Percentiles rank a stretch among this genome's conserved stretches.
phyloP scores from a whole-genome alignment of 2,888 invertebrate species.

The Dryobotodes eremita region DNA sequence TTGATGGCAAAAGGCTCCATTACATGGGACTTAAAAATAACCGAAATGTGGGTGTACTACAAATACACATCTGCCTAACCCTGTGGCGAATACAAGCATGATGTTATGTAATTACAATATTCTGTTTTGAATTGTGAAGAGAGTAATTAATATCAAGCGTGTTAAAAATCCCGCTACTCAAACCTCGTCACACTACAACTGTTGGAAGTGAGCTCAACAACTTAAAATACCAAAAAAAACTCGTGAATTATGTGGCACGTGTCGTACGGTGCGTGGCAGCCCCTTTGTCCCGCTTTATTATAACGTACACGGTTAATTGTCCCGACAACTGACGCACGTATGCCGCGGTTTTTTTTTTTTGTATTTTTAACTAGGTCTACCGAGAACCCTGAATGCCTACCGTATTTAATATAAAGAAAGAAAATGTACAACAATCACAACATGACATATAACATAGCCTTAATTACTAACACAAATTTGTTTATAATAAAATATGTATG shows the following conservation, averaged over 20 bases:
- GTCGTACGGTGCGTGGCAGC: slow-evolving; percentile 73
- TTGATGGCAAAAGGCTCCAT: background rate
- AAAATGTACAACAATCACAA: background rate
- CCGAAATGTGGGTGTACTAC: background rate
- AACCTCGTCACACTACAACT: slow-evolving; percentile 25
- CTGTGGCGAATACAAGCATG: background rate
- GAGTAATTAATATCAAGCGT: background rate
- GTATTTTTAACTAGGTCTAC: slow-evolving; percentile 17
- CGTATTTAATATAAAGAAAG: background rate
- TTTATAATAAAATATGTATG: too few relatives aligned
- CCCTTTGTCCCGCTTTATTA: slow-evolving; percentile 74
- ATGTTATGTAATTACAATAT: background rate
- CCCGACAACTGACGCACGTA: slow-evolving; percentile 70
- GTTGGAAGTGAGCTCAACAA: slow-evolving; percentile 7
- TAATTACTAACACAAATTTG: too few relatives aligned
- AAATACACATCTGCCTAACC: background rate
- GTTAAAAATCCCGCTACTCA: background rate
- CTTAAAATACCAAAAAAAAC: slow-evolving; percentile 25
- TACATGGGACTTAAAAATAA: background rate
- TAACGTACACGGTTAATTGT: slow-evolving; percentile 74
- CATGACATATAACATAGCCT: background rate
- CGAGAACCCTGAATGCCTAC: background rate
- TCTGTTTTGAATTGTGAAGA: background rate
- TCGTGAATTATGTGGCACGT: slow-evolving; percentile 59
- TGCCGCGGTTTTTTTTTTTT: slow-evolving; percentile 17